phyloP scores from a whole-genome alignment of 2,113 vertebrate genomes.

The Pollachius pollachius region DNA sequence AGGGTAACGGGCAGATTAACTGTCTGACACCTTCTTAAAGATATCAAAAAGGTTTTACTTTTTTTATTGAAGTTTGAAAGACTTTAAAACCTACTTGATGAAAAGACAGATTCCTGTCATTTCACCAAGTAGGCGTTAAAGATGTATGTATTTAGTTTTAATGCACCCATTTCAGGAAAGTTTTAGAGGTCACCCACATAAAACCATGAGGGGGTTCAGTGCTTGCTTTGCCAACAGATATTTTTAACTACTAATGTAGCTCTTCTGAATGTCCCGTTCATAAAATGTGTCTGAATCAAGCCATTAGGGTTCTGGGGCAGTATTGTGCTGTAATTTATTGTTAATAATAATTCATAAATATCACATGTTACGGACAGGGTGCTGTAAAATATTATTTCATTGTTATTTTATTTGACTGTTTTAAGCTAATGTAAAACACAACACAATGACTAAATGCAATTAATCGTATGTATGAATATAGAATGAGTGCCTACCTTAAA shows the following conservation, averaged over 20 bases:
- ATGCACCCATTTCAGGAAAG: background rate
- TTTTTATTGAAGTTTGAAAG: conserved; percentile 1
- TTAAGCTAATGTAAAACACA: too few species aligned
- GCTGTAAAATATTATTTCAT: too few species aligned
- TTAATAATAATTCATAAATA: too few species aligned
- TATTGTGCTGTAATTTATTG: background rate
- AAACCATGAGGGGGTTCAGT: too few species aligned
- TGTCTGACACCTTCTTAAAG: conserved; percentile 10
- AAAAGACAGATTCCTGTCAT: background rate
- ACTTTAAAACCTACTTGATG: too few species aligned
- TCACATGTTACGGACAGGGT: too few species aligned
- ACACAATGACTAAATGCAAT: too few species aligned
- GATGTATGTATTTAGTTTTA: background rate
- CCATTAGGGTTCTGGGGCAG: background rate
- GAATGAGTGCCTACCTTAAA: too few species aligned
- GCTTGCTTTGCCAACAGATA: background rate
- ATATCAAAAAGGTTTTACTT: background rate
- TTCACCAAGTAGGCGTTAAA: background rate
- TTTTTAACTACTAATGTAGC: conserved; percentile 4
- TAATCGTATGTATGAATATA: too few species aligned
- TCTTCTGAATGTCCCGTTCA: background rate
- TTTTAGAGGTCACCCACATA: conserved; percentile 17
- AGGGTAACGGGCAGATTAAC: conserved; percentile 34
- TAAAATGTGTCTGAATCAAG: background rate
- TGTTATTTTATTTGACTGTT: too few species aligned